A percentile compares a stretch with the other conserved stretches of the same genome.
phyloP scores from a whole-genome alignment of 2,797 vertebrate genomes.

The Sebastes trivittatus region DNA sequence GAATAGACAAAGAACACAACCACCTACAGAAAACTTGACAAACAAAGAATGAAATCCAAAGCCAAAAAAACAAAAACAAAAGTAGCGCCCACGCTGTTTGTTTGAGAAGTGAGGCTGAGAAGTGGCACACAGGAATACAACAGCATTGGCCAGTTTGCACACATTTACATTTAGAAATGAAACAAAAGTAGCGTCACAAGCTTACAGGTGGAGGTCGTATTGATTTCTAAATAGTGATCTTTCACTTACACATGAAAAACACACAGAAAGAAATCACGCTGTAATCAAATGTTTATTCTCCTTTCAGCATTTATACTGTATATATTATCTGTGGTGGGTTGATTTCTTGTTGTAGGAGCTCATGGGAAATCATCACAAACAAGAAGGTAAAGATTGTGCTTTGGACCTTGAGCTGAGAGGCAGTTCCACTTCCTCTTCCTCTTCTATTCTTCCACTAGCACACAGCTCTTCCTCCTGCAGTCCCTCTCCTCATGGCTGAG shows the following conservation, averaged over 20 bases:
- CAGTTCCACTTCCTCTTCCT: constrained; percentile 70
- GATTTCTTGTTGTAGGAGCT: background rate
- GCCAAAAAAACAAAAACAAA: constrained; percentile 1
- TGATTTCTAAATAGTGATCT: background rate
- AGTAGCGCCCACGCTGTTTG: constrained; percentile 10
- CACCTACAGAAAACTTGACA: constrained; percentile 37
- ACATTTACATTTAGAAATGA: background rate
- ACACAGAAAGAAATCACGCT: background rate
- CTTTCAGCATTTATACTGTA: background rate
- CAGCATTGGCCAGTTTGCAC: background rate
- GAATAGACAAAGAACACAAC: constrained; percentile 33
- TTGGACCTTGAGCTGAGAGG: constrained; percentile 7
- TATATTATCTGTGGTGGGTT: background rate
- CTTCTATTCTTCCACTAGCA: constrained; percentile 39
- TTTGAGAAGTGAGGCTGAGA: background rate
- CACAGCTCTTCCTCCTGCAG: constrained; percentile 34
- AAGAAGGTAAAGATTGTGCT: background rate
- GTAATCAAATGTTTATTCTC: background rate
- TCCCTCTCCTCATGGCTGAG: constrained; percentile 27
- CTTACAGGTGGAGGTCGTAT: background rate
- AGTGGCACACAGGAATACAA: background rate
- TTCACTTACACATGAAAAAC: background rate
- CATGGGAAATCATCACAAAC: background rate
- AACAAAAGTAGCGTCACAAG: background rate
- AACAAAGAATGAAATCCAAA: constrained; percentile 10